Evolutionary conservation across 2,113 vertebrate species (phyloP).

Genomic region (Labeo catla): DNA sequence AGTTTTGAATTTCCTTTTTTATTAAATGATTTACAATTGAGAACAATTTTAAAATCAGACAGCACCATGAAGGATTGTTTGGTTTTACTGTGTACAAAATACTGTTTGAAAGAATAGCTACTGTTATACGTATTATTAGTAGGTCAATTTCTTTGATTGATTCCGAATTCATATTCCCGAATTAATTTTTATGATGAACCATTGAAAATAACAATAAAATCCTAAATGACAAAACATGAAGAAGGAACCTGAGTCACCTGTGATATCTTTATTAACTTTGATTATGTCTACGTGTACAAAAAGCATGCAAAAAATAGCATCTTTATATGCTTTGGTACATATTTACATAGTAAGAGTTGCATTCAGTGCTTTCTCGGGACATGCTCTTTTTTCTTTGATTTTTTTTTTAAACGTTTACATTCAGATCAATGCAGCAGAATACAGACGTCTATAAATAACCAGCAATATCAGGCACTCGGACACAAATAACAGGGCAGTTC

Average conservation of each 20-base stretch:
- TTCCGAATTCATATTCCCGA: not conserved
- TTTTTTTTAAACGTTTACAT: slow-evolving; percentile 58
- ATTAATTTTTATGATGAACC: not conserved
- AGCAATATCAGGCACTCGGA: slow-evolving; percentile 51
- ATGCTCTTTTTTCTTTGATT: slow-evolving; percentile 59
- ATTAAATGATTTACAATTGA: not conserved
- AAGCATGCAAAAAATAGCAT: slow-evolving; percentile 84
- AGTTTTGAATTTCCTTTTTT: not conserved
- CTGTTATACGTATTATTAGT: not conserved
- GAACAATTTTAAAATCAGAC: not conserved
- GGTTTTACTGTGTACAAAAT: not conserved
- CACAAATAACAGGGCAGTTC: slow-evolving; percentile 52
- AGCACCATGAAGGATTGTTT: not conserved
- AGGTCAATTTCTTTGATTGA: not conserved
- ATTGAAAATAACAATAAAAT: not conserved
- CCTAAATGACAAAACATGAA: slow-evolving; percentile 2
- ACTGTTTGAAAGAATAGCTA: not conserved
- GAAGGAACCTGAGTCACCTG: not conserved
- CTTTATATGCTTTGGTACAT: slow-evolving; percentile 77
- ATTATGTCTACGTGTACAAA: slow-evolving; percentile 77
- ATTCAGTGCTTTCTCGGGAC: slow-evolving; percentile 64
- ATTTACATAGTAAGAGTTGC: slow-evolving; percentile 76
- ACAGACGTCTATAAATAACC: slow-evolving; percentile 53
- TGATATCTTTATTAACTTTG: slow-evolving; percentile 66
- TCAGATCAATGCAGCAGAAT: slow-evolving; percentile 65